Base-by-base conservation (phyloP, 2,888 invertebrate species). In the Scaptomyza caliginosa region DNA sequence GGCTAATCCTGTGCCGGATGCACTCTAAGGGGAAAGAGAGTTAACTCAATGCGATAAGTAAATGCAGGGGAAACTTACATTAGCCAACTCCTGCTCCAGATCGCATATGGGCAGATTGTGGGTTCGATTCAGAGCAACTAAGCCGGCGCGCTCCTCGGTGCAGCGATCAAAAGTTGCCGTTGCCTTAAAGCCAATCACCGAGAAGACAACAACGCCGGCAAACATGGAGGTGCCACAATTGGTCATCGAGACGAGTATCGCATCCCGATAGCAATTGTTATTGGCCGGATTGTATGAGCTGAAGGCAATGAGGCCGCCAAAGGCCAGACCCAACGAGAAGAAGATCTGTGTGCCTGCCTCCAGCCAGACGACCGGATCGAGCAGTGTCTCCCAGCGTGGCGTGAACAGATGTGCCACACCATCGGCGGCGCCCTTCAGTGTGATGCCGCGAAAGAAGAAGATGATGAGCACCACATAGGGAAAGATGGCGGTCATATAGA, bases 321-420 rank as follows among this genome's bases (percentile, higher is more conserved):
- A 99, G 0, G 98, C 98, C 46, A 99, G 92, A 7, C 98, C 98
- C 65, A 98, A 93, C 0, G 98, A 98, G 92, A 98, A 99, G 92
- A 99, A 99, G 85, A 99, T 98, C 91, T 99, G 99, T 0, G 98
- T 98, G 2, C 98, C 98, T 0, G 99, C 98, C 92, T 99, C 98
- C 52, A 99, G 92, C 99, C 99, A 99, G 0, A 99, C 98, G 0
- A 97, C 96, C 7, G 98, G 98, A 92, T 98, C 98, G 30, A 96
- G 92, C 59, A 99, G 93, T 63, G 95, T 97, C 86, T 96, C 96
- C 96, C 98, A 97, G 92, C 97, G 96, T 0, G 98, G 98, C 0
- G 96, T 97, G 89, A 98, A 97, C 23, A 98, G 93, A 92, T 98
- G 97, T 4, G 94, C 93, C 0, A 98, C 92, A 1, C 98, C 98